Percentiles rank a stretch among this genome's conserved stretches.
These are phyloP conservation scores for Zophobas morio DNA, from an alignment of 1,140 invertebrate genomes.

Conservation along the genomic window DNA sequence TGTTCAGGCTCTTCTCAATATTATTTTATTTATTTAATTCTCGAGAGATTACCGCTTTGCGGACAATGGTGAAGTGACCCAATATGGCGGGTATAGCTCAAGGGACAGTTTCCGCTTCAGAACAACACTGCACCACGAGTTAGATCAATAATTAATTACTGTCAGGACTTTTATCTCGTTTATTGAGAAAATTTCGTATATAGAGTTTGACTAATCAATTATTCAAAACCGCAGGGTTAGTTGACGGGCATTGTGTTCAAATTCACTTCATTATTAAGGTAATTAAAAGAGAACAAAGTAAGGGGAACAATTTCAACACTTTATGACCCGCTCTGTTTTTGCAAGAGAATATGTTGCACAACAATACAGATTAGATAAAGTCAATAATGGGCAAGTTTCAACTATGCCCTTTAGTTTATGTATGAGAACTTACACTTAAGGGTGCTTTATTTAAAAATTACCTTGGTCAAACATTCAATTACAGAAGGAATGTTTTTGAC, in stretches of 20 bases:
- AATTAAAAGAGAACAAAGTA: neutral
- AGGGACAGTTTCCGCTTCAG: neutral
- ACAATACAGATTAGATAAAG: no score
- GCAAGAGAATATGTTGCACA: no score
- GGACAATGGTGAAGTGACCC: slow-evolving; percentile 6
- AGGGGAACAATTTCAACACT: no score
- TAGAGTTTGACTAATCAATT: slow-evolving; percentile 24
- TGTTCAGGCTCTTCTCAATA: no score
- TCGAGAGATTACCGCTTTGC: neutral
- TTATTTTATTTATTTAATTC: neutral
- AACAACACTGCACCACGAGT: slow-evolving; percentile 2
- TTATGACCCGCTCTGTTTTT: no score
- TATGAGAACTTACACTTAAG: no score
- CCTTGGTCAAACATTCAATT: no score
- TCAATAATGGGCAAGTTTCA: no score
- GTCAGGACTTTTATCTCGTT: slow-evolving; percentile 15
- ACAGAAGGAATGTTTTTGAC: no score
- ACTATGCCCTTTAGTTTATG: no score
- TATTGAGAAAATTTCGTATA: slow-evolving; percentile 15
- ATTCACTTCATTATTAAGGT: neutral
- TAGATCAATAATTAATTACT: slow-evolving; percentile 35
- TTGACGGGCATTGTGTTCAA: neutral
- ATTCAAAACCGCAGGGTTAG: slow-evolving; percentile 5
- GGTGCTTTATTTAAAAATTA: no score
- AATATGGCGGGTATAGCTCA: slow-evolving; percentile 14